Percentiles rank a stretch among this genome's conserved stretches.
These are phyloP conservation scores for Rhorus exstirpatorius DNA, from an alignment of 2,888 invertebrate genomes.

Conservation along the genomic window DNA sequence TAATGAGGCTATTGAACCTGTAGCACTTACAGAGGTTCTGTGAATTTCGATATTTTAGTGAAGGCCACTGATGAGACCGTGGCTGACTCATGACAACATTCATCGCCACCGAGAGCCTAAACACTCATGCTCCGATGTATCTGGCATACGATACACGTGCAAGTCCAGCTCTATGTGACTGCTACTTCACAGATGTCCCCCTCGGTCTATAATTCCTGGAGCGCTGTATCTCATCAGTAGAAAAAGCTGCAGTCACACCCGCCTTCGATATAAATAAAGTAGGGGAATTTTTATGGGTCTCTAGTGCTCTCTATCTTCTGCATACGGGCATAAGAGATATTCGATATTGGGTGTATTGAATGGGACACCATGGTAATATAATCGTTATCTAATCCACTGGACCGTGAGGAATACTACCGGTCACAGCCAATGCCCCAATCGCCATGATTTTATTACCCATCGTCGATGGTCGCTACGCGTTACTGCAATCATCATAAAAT, in stretches of 20 bases:
- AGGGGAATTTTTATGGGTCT: slow-evolving; percentile 47
- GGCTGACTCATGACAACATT: slow-evolving; percentile 41
- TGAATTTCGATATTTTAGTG: slow-evolving; percentile 23
- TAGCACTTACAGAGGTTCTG: not conserved
- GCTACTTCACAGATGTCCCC: slow-evolving; percentile 21
- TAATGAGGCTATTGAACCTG: not conserved
- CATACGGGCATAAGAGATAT: not conserved
- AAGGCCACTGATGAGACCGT: slow-evolving; percentile 4
- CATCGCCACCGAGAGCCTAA: slow-evolving; percentile 11
- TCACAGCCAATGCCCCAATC: slow-evolving; percentile 30
- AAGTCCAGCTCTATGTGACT: not conserved
- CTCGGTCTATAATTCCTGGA: not conserved
- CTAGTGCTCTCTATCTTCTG: slow-evolving; percentile 4
- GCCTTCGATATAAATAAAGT: slow-evolving; percentile 15
- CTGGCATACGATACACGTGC: slow-evolving; percentile 20
- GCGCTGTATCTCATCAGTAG: slow-evolving; percentile 40
- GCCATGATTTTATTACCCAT: slow-evolving; percentile 45
- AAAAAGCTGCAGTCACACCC: slow-evolving; percentile 45
- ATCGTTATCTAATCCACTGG: slow-evolving; percentile 69
- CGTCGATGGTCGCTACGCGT: not conserved
- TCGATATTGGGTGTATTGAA: slow-evolving; percentile 21
- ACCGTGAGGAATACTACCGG: slow-evolving; percentile 35
- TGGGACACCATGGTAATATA: slow-evolving; percentile 56
- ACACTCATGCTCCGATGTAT: slow-evolving; percentile 32
- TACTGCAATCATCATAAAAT: not conserved